phyloP scores from a whole-genome alignment of 1,140 invertebrate genomes.

The Nephila pilipes region DNA sequence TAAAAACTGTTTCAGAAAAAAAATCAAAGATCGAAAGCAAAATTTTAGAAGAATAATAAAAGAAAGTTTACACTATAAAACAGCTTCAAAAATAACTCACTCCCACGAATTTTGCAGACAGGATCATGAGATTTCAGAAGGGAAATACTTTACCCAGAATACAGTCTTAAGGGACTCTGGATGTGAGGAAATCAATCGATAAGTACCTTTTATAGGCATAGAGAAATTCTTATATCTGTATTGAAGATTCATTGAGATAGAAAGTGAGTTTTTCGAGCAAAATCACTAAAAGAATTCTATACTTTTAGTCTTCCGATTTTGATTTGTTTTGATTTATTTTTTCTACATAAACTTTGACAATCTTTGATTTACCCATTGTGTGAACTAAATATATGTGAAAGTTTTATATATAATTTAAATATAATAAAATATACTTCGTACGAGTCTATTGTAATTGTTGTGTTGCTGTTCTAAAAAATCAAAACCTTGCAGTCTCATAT shows the following conservation, averaged over 20 bases:
- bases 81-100: constrained; percentile 1
- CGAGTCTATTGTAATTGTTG: too few species aligned
- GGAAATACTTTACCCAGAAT: background rate
- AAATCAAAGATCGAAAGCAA: background rate
- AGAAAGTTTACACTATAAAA: background rate
- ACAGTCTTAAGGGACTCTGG: background rate
- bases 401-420: too few species aligned
- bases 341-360: too few species aligned
- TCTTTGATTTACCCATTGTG: too few species aligned
- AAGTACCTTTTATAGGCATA: background rate
- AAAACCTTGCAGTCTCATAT: too few species aligned
- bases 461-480: too few species aligned
- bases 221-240: background rate
- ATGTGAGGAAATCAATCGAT: background rate
- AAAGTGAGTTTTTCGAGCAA: background rate
- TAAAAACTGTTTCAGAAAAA: background rate
- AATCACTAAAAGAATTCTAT: too few species aligned
- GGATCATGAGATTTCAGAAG: background rate
- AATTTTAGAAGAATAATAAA: background rate
- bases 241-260: background rate
- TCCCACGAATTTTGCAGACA: background rate
- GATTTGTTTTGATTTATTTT: too few species aligned
- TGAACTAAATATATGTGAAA: too few species aligned
- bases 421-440: too few species aligned
- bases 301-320: too few species aligned